Conservation (phyloP, 2,113 vertebrate genomes). For the Oxygymnocypris stewartii region DNA sequence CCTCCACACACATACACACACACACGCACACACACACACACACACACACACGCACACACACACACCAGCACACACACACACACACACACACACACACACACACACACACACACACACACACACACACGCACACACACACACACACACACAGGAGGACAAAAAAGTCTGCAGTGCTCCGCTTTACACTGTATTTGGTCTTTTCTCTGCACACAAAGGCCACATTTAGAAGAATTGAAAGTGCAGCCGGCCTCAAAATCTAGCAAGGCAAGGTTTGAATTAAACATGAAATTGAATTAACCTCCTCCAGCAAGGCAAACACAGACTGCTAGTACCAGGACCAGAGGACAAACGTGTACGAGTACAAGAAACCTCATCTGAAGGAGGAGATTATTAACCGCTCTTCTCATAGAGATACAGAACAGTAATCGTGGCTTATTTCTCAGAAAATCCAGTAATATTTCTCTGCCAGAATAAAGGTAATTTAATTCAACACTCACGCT, state of each 20-base stretch:
- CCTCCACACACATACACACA: neutral
- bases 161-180: neutral
- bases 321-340: slow-evolving; percentile 25
- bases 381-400: neutral
- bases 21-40: neutral
- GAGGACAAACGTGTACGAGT: slow-evolving; percentile 2
- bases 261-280: slow-evolving; percentile 54
- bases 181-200: neutral
- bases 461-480: neutral
- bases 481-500: neutral
- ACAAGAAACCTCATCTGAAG: neutral
- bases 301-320: slow-evolving; percentile 45
- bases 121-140: slow-evolving; percentile 12
- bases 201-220: slow-evolving; percentile 34
- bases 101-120: slow-evolving; percentile 13
- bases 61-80: neutral
- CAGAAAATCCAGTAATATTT: neutral
- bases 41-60: neutral
- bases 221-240: slow-evolving; percentile 49
- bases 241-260: slow-evolving; percentile 28
- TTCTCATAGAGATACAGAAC: neutral
- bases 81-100: neutral
- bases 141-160: neutral
- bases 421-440: neutral
- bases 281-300: slow-evolving; percentile 53